Base-by-base conservation (phyloP, 2,888 invertebrate genomes). In the Pollenia angustigena region DNA sequence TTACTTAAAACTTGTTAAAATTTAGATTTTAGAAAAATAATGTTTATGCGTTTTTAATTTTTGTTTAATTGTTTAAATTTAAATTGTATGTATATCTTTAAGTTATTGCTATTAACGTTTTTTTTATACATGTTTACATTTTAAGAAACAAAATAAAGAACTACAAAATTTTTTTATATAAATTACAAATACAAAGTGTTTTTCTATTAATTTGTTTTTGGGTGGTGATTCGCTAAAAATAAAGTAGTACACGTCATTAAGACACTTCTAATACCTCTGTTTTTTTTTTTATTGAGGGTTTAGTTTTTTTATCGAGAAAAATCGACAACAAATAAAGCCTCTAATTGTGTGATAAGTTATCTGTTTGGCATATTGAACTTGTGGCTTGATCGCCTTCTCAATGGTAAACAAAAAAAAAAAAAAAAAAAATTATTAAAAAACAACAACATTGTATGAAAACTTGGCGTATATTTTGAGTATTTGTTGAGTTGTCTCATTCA, bases 1-100 rank as follows among this genome's bases (percentile, higher is more conserved):
- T 87, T 91, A 91, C 89, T 89, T 92, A 88, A 91, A 89, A 87
- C 89, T 91, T 87, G 90, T 90, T 78, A 74, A 90, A 90, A 88
- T 91, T 90, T 88, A 89, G 72, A 68, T 71, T 46, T 4, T 82
- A 86, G 69, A 44, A 56, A 76, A 46, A 54, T 3, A 2, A 54
- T 32, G 64, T 68, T 62, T 54, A 48, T 3, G 48, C 12, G 48
- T 48, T 48, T 48, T 48, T 52, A 52, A n/a, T 52, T 52, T 44
- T 66, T 32, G 9, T 52, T 66, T 66, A 64, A 72, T 18, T 54
- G 11, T 66, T 50, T 64, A 56, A 56, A 42, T 40, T 10, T 48
- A 50, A 74, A 72, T 50, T 68, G n/a, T 68, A 68, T 50, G 4
- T 44, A 18, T 23, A 12, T 18, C 48, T 52, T 64, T 64, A 52